Percentiles rank a stretch among this genome's conserved stretches.
phyloP scores from a whole-genome alignment of 2,113 vertebrate genomes.

The Aldabrachelys gigantea region DNA sequence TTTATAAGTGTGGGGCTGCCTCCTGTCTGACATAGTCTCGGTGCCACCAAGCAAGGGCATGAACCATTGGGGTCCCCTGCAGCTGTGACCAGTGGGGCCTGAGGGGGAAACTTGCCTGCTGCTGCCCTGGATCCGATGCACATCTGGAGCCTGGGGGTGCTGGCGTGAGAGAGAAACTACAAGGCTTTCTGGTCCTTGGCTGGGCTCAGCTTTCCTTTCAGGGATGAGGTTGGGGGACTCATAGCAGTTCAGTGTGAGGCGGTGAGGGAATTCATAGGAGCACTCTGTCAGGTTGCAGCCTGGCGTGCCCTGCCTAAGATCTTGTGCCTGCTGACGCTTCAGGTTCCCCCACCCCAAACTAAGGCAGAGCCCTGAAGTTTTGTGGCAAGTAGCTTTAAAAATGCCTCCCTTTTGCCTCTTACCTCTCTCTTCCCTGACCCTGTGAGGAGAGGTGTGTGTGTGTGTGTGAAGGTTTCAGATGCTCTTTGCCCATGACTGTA shows the following conservation, averaged over 20 bases:
- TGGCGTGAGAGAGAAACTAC: not conserved
- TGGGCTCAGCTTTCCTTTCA: not conserved
- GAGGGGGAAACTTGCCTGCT: not conserved
- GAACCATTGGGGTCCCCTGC: not conserved
- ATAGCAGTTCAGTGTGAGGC: not conserved
- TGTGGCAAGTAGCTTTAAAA: not conserved
- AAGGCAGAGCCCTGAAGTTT: accelerated
- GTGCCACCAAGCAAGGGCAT: not conserved
- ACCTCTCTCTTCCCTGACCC: not conserved
- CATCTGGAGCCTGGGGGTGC: not conserved
- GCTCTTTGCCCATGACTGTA: not conserved
- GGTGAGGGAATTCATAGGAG: not conserved
- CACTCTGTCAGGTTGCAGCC: not conserved
- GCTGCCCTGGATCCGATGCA: no score
- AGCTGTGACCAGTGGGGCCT: not conserved
- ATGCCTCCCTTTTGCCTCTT: no score
- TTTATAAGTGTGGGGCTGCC: accelerated
- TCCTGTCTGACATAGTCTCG: no score
- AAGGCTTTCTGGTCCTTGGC: not conserved
- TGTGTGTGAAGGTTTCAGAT: no score
- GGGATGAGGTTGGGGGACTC: not conserved
- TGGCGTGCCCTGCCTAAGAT: not conserved
- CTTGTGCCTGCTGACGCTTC: not conserved
- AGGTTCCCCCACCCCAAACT: not conserved
- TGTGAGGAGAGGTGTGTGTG: accelerated